Conservation (phyloP, 37 sponge, comb jelly and placozoan species). For the Axinella damicornis region DNA sequence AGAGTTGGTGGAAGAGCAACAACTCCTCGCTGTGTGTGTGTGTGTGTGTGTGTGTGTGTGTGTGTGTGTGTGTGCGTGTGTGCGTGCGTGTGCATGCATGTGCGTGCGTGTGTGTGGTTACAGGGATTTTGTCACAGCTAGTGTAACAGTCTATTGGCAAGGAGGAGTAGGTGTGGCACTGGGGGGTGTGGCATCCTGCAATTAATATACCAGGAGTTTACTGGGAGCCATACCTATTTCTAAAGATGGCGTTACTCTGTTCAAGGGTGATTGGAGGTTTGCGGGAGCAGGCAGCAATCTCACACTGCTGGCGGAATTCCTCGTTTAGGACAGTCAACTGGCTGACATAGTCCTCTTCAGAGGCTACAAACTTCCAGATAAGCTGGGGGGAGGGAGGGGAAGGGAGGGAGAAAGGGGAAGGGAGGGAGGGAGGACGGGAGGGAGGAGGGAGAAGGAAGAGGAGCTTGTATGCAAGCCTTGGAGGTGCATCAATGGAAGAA, state of each 20-base stretch:
- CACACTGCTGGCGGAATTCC: conserved; percentile 67
- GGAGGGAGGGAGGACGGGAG: too few species aligned
- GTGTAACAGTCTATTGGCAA: too few species aligned
- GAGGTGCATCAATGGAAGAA: too few species aligned
- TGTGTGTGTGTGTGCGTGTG: background rate
- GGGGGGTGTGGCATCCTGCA: too few species aligned
- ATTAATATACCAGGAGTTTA: too few species aligned
- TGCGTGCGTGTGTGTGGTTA: too few species aligned
- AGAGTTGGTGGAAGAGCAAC: conserved; percentile 72
- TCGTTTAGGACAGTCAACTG: conserved; percentile 49
- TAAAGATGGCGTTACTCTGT: conserved; percentile 58
- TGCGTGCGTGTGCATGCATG: conserved; percentile 1
- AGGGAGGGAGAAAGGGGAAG: too few species aligned
- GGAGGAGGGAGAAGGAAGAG: too few species aligned
- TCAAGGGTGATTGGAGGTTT: conserved; percentile 71
- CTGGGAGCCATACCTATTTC: conserved; percentile 56
- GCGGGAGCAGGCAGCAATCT: conserved; percentile 65
- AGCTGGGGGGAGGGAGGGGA: conserved; percentile 25
- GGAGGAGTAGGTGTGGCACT: too few species aligned
- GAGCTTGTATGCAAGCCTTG: too few species aligned
- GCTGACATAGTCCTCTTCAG: conserved; percentile 73
- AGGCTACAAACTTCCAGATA: conserved; percentile 64
- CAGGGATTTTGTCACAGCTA: too few species aligned
- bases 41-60: background rate
- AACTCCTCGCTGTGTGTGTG: conserved; percentile 52